A percentile compares a stretch with the other conserved stretches of the same genome.
phyloP scores from a whole-genome alignment of 2,888 invertebrate species.

The Philereme vetulata region DNA sequence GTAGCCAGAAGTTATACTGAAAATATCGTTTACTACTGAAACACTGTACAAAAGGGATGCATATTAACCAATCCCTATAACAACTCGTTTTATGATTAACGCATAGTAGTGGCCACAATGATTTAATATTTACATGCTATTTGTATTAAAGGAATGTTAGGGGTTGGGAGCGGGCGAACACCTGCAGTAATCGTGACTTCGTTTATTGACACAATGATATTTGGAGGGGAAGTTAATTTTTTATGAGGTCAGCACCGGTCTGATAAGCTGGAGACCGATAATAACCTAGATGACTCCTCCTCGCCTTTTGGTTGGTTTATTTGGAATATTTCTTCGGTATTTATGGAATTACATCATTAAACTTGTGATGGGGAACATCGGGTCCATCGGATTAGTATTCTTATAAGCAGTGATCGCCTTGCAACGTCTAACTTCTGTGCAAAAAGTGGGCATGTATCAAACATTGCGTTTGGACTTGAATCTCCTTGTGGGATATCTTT shows the following conservation, averaged over 20 bases:
- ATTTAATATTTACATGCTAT: constrained; percentile 60
- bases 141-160: constrained; percentile 57
- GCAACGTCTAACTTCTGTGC: too few species aligned
- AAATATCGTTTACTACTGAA: neutral
- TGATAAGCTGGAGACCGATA: constrained; percentile 5
- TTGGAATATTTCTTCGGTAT: too few species aligned
- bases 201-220: constrained; percentile 31
- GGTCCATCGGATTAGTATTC: too few species aligned
- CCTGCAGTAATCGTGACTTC: constrained; percentile 41
- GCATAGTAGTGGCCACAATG: constrained; percentile 47
- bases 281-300: constrained; percentile 1
- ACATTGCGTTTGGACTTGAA: too few species aligned
- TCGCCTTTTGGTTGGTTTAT: too few species aligned
- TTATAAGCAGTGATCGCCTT: too few species aligned
- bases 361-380: too few species aligned
- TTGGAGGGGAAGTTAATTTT: constrained; percentile 23
- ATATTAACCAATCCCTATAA: constrained; percentile 22
- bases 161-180: constrained; percentile 40
- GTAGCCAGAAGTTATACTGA: too few species aligned
- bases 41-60: neutral
- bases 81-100: constrained; percentile 51
- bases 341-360: too few species aligned
- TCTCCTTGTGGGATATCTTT: too few species aligned
- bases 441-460: too few species aligned
- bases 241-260: constrained; percentile 2